Base-by-base conservation (phyloP, 2,888 invertebrate species). In the Perizoma affinitatum region DNA sequence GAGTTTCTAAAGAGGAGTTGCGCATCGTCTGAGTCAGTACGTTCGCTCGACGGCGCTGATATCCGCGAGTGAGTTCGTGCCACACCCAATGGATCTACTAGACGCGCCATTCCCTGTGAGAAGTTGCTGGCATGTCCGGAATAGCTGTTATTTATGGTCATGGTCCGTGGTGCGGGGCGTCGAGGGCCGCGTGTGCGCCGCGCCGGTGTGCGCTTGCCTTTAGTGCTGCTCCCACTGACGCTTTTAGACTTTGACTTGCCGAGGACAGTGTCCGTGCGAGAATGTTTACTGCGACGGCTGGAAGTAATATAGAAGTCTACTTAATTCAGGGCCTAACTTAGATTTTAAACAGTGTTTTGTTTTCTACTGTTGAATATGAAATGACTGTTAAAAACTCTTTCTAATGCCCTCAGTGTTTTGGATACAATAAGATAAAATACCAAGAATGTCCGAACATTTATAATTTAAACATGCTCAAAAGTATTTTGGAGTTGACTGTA, bases 21-120 rank as follows among this genome's bases (percentile, higher is more conserved):
- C 44, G 84, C 74, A 42, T 89, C 89, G 54, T 91, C 90, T 4
- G 90, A 89, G 77, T 92, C 91, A 0, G 88, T 88, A 58, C 93
- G 71, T 66, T 88, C 90, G 72, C 86, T 86, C 8, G 89, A 87
- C 34, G 83, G 91, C 73, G 92, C 86, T 62, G 88, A 86, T 44
- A 77, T 66, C 54, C 83, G 75, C 68, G 80, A 71, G 22, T 51
- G 45, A 44, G 41, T 41, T 35, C 41, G 9, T 42, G 10, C 49
- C 6, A 57, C 57, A 5, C 61, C 61, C 9, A 61, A 42, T 5
- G 61, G 61, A 22, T 61, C 61, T n/a, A 56, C 10, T 8, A 61
- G 10, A 8, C 52, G 49, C 0, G 38, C 43, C 54, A 54, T 50
- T n/a, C 46, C 40, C 38, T 58, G 58, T 58, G 66, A 60, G 68